Evolutionary conservation across 2,888 invertebrate species (phyloP), one percentile per base, ranked within the genome.

Genomic region (Eupithecia pulchellata): DNA sequence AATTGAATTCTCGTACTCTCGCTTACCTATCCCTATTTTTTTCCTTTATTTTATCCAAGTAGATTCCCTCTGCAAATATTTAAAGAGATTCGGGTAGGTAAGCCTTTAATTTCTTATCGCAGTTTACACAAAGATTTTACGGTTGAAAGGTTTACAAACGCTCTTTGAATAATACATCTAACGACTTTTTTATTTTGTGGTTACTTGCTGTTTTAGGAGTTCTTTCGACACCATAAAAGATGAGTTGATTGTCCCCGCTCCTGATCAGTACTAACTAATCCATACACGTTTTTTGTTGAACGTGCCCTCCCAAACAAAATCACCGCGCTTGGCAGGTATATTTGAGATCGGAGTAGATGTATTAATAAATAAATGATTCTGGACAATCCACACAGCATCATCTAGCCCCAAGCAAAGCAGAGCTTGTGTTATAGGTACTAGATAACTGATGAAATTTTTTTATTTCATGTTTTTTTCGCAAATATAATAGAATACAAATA

Each of bases 21-120:
- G 8, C 57, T 57, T 57, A n/a, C n/a, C n/a, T n/a, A 8, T 57
- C 29, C 17, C 14, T 30, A 60, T n/a, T n/a, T 58, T 20, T 58
- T 30, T 60, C 29, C 30, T 61, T 34, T 61, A 61, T 61, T 61
- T 61, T 61, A 6, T 20, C 65, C 58, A 57, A 42, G 39, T 52
- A 63, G 68, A 66, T 63, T 66, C 47, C 58, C 61, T 68, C 65
- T 47, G 11, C 64, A 68, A 71, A 71, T 71, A 71, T 67, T 68
- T 61, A 68, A 67, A 27, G 29, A 32, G 66, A 70, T 70, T 66
- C 25, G 55, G 62, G 29, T 52, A 62, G 62, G 34, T 47, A 65
- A 61, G 36, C 71, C 67, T 55, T 72, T 66, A 68, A 66, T 69
- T 69, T 66, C 36, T 64, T 66, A 66, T 42, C 63, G 17, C 47